Conservation (phyloP, 2,797 vertebrate species). For the Sebastes steindachneri region DNA sequence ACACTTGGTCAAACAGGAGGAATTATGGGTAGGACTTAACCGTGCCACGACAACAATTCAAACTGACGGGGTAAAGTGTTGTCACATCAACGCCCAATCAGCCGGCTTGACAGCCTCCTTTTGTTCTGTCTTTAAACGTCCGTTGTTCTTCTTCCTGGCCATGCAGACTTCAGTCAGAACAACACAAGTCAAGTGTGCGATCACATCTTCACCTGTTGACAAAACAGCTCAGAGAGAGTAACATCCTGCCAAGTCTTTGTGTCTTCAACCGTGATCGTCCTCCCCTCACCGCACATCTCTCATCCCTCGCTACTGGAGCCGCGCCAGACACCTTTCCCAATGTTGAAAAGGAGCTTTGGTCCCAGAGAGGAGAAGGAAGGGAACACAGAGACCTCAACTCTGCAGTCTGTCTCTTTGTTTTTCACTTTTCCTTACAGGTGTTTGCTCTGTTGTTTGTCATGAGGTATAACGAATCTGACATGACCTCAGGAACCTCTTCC, state of each 20-base stretch:
- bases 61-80: constrained; percentile 30
- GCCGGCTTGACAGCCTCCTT: neutral
- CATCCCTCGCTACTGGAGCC: constrained; percentile 52
- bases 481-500: too few species aligned
- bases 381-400: neutral
- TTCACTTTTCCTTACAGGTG: neutral
- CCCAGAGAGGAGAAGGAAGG: neutral
- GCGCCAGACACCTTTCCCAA: constrained; percentile 4
- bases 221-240: constrained; percentile 69
- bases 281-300: constrained; percentile 36
- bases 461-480: too few species aligned
- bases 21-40: constrained; percentile 22
- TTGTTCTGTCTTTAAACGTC: constrained; percentile 9
- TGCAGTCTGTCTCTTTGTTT: neutral
- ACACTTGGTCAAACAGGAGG: constrained; percentile 35
- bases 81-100: constrained; percentile 40
- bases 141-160: neutral
- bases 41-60: constrained; percentile 26
- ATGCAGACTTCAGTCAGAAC: constrained; percentile 2
- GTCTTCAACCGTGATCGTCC: constrained; percentile 30
- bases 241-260: constrained; percentile 59
- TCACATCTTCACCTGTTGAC: constrained; percentile 67
- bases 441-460: neutral
- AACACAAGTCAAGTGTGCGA: constrained; percentile 58
- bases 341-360: constrained; percentile 50